phyloP scores from a whole-genome alignment of 2,888 invertebrate species.

The Patella caerulea region DNA sequence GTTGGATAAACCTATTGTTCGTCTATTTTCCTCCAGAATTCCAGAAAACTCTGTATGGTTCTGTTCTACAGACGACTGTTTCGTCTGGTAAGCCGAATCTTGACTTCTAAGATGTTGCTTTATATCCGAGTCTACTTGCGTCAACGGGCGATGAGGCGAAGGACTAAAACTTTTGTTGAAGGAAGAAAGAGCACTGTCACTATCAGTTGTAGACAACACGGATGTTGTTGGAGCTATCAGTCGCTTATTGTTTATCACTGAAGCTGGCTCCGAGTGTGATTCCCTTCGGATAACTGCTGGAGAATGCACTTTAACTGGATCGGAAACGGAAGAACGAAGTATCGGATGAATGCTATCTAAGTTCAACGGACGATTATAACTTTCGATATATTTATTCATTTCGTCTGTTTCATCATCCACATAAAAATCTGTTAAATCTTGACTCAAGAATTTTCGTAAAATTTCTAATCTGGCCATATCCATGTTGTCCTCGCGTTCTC shows the following conservation, averaged over 20 bases:
- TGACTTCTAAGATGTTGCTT: constrained; percentile 12
- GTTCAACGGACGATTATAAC: background rate
- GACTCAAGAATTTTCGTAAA: constrained; percentile 4
- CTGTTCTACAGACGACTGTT: constrained; percentile 56
- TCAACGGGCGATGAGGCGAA: constrained; percentile 15
- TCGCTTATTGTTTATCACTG: background rate
- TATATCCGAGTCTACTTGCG: background rate
- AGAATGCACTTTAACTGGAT: background rate
- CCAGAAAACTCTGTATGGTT: background rate
- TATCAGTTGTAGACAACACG: constrained; percentile 34
- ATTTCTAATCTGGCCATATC: background rate
- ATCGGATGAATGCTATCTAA: background rate
- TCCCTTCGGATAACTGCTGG: background rate
- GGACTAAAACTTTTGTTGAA: constrained; percentile 31
- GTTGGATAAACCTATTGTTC: background rate
- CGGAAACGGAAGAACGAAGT: background rate
- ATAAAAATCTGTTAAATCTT: background rate
- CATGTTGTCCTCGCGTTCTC: too few relatives aligned
- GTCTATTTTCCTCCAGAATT: background rate
- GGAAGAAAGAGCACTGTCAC: constrained; percentile 34
- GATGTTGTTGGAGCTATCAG: background rate
- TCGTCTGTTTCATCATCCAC: background rate
- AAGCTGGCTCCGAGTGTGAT: background rate
- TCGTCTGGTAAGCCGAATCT: constrained; percentile 64
- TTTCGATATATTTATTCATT: background rate